Conservation (phyloP, 2,797 vertebrate genomes). For the Hippocampus kuda region DNA sequence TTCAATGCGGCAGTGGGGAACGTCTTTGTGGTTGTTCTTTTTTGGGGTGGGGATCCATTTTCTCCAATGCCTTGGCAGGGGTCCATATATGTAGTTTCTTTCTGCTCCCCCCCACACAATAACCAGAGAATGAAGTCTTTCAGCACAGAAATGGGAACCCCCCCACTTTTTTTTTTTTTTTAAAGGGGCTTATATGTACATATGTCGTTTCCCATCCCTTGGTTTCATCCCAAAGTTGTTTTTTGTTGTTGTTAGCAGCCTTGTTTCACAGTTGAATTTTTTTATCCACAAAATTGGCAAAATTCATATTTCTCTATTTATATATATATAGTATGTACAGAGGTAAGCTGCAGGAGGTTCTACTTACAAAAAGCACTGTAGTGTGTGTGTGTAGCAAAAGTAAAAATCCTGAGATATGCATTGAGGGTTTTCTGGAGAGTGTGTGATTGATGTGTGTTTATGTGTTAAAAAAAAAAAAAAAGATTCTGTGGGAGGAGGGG, state of each 20-base stretch:
- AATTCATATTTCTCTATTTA: slow-evolving; percentile 24
- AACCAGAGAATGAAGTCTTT: not conserved
- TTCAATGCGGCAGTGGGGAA: slow-evolving; percentile 14
- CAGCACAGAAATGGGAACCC: not conserved
- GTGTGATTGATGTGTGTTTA: slow-evolving; percentile 55
- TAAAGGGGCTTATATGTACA: slow-evolving; percentile 22
- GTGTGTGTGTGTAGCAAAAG: slow-evolving; percentile 59
- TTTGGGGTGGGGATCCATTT: not conserved
- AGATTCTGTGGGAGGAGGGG: slow-evolving; percentile 10
- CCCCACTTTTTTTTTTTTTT: slow-evolving; percentile 8
- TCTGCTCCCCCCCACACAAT: not conserved
- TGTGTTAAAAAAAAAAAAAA: slow-evolving; percentile 16
- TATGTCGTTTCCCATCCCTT: not conserved
- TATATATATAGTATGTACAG: slow-evolving; percentile 44
- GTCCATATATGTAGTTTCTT: not conserved
- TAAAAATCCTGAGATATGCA: slow-evolving; percentile 79
- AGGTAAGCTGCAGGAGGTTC: slow-evolving; percentile 47
- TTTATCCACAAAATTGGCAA: slow-evolving; percentile 63
- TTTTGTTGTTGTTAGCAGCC: slow-evolving; percentile 55
- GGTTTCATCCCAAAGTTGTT: not conserved
- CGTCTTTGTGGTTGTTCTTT: not conserved
- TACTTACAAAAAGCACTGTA: slow-evolving; percentile 63
- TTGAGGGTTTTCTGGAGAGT: slow-evolving; percentile 55
- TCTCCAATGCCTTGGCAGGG: not conserved
- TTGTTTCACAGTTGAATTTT: slow-evolving; percentile 75